A percentile compares a stretch with the other conserved stretches of the same genome.
These are phyloP conservation scores for Aelia acuminata DNA, from an alignment of 2,888 invertebrate species.

Conservation along the genomic window DNA sequence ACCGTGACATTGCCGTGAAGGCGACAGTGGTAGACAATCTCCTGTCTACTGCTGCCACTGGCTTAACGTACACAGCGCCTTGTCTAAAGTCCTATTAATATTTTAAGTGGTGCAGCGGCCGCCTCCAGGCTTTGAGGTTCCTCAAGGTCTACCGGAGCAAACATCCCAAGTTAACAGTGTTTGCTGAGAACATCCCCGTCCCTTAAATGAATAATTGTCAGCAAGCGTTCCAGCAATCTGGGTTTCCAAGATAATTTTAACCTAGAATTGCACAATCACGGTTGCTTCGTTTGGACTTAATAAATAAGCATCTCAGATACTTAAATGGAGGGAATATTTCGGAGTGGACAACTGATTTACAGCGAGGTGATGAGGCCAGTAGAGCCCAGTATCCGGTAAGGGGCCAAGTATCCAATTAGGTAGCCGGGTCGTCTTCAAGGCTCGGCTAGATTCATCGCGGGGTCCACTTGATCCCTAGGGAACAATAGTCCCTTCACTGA, in stretches of 20 bases:
- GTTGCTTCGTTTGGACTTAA: not conserved
- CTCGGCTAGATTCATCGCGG: not conserved
- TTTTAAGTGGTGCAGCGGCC: not conserved
- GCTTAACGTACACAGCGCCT: not conserved
- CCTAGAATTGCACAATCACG: not conserved
- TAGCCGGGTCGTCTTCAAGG: not conserved
- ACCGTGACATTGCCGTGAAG: too few relatives aligned
- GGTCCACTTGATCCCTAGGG: not conserved
- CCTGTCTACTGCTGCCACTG: too few relatives aligned
- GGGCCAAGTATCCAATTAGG: conserved; percentile 10
- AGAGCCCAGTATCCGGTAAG: not conserved
- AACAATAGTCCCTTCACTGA: not conserved
- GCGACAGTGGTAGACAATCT: too few relatives aligned
- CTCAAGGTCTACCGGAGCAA: not conserved
- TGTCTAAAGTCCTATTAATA: not conserved
- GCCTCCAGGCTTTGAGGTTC: too few relatives aligned
- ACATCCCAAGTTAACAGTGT: not conserved
- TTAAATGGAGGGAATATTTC: not conserved
- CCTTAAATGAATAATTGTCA: not conserved
- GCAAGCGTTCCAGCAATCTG: not conserved
- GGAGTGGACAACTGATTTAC: not conserved
- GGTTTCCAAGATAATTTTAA: not conserved
- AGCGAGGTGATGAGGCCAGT: not conserved
- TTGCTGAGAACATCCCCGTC: not conserved
- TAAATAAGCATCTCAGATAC: not conserved